Percentiles rank a stretch among this genome's conserved stretches.
Evolutionary conservation across 2,888 invertebrate genomes (phyloP).

Genomic region (Lasioglossum oenotherae): DNA sequence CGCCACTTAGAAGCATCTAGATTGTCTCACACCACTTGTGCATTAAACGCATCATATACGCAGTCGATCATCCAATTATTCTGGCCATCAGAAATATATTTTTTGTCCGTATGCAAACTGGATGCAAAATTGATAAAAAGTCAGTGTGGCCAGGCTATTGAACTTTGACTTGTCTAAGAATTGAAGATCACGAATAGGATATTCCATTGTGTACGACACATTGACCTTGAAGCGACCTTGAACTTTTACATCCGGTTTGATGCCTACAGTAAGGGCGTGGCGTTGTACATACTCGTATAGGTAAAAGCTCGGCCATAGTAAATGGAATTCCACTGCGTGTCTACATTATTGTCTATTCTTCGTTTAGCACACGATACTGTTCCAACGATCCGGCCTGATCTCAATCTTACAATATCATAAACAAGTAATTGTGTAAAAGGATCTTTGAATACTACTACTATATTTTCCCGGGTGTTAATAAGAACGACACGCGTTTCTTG

Average conservation of each 20-base stretch:
- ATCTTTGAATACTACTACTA: not conserved
- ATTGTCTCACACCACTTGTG: not conserved
- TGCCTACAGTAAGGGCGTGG: not conserved
- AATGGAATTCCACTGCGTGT: slow-evolving; percentile 15
- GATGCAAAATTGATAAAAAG: not conserved
- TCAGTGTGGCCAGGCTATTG: not conserved
- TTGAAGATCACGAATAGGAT: not conserved
- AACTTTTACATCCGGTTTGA: not conserved
- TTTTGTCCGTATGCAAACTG: too few relatives aligned
- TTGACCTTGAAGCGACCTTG: not conserved
- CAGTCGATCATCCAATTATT: not conserved
- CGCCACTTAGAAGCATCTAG: not conserved
- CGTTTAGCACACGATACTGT: slow-evolving; percentile 8
- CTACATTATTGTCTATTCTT: slow-evolving; percentile 17
- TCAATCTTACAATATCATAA: not conserved
- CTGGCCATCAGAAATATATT: not conserved
- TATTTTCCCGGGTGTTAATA: not conserved
- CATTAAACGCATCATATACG: not conserved
- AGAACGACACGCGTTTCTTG: not conserved
- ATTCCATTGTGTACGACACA: not conserved
- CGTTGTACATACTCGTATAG: not conserved
- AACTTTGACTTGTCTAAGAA: not conserved
- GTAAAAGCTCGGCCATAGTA: not conserved
- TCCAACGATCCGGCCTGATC: not conserved
- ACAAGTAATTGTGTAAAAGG: not conserved